Evolutionary conservation across 2,888 invertebrate genomes (phyloP).

Genomic region (Eupithecia subumbrata): DNA sequence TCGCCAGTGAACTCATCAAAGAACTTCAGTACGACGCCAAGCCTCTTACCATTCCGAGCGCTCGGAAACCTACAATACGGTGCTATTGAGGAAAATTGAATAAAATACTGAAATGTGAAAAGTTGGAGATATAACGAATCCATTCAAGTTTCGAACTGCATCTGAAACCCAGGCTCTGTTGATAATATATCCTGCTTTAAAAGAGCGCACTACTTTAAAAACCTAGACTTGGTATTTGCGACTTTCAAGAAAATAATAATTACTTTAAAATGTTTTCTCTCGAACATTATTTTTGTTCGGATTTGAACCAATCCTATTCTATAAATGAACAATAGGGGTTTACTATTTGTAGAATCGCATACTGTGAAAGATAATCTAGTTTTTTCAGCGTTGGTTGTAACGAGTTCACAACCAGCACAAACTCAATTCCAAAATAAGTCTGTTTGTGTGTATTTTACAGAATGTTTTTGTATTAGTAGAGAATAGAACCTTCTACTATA

Average conservation of each 20-base stretch:
- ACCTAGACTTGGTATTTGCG: not conserved
- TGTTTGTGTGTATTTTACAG: too few relatives aligned
- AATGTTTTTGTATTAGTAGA: too few relatives aligned
- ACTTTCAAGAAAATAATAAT: not conserved
- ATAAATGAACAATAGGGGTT: too few relatives aligned
- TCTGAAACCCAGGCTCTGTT: slow-evolving; percentile 12
- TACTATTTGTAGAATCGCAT: too few relatives aligned
- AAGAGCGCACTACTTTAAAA: slow-evolving; percentile 1
- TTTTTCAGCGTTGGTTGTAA: too few relatives aligned
- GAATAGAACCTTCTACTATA: too few relatives aligned
- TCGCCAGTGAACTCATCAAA: not conserved
- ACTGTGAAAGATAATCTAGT: too few relatives aligned
- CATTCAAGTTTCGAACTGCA: slow-evolving; percentile 6
- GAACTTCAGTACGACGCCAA: not conserved
- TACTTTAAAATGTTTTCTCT: not conserved
- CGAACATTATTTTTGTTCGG: not conserved
- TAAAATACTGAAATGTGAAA: slow-evolving; percentile 8
- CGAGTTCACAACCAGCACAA: too few relatives aligned
- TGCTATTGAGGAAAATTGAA: slow-evolving; percentile 1
- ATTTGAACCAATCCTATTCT: not conserved
- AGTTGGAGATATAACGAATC: slow-evolving; percentile 12
- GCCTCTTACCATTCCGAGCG: slow-evolving; percentile 1
- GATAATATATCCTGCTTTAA: slow-evolving; percentile 21
- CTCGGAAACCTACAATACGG: not conserved
- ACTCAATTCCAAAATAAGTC: too few relatives aligned